phyloP scores from a whole-genome alignment of 2,888 invertebrate genomes.

The Ypsolopha sequella region DNA sequence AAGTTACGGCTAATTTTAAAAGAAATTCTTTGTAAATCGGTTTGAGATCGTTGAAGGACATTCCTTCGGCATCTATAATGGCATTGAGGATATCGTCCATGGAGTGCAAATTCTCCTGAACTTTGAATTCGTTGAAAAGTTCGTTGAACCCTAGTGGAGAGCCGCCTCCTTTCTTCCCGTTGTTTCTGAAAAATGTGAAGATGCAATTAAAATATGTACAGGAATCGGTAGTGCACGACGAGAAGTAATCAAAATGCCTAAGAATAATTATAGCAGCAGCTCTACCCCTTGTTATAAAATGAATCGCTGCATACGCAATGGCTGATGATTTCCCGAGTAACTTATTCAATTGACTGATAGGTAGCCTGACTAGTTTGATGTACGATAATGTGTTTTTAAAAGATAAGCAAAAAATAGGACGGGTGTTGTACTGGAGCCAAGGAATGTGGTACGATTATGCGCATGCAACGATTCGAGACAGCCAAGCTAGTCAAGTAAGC shows the following conservation, averaged over 20 bases:
- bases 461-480: slow-evolving; percentile 51
- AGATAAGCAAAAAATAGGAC: background rate
- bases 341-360: background rate
- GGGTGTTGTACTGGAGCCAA: slow-evolving; percentile 25
- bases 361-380: background rate
- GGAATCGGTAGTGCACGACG: background rate
- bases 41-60: slow-evolving; percentile 93
- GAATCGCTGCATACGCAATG: background rate
- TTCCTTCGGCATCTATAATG: slow-evolving; percentile 91
- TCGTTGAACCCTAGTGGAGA: slow-evolving; percentile 90
- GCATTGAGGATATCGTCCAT: slow-evolving; percentile 90
- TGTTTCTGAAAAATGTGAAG: slow-evolving; percentile 58
- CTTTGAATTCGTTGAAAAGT: slow-evolving; percentile 87
- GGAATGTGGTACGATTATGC: slow-evolving; percentile 52
- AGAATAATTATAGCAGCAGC: background rate
- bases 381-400: background rate
- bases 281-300: background rate
- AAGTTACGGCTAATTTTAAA: slow-evolving; percentile 86
- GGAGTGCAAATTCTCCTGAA: slow-evolving; percentile 89
- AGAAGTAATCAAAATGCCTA: background rate
- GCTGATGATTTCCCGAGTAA: background rate
- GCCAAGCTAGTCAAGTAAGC: slow-evolving; percentile 29
- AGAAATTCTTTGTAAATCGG: slow-evolving; percentile 93
- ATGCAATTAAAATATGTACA: background rate
- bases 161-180: slow-evolving; percentile 76